A percentile compares a stretch with the other conserved stretches of the same genome.
These are phyloP conservation scores for Melinaea menophilus DNA, from an alignment of 2,888 invertebrate species.

Conservation along the genomic window DNA sequence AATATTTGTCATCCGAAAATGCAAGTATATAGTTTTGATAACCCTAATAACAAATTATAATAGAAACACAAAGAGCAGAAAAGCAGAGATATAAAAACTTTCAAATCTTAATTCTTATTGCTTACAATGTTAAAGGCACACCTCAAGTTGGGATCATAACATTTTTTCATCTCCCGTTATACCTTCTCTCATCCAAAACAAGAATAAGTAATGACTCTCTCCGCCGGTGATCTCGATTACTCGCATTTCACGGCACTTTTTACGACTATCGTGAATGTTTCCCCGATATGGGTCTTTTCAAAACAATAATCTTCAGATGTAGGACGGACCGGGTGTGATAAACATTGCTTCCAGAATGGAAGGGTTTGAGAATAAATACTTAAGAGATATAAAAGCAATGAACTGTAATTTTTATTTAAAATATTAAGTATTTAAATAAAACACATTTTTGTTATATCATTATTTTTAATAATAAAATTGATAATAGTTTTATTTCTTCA, in stretches of 20 bases:
- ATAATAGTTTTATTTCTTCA: no score
- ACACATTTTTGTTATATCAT: neutral
- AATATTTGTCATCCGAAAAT: no score
- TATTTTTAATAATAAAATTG: no score
- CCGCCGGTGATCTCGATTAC: slow-evolving; percentile 43
- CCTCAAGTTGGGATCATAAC: slow-evolving; percentile 9
- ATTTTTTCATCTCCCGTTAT: slow-evolving; percentile 16
- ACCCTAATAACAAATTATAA: no score
- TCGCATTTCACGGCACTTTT: slow-evolving; percentile 42
- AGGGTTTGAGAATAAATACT: no score
- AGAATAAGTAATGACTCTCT: slow-evolving; percentile 38
- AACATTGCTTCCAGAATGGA: no score
- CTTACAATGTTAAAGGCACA: neutral
- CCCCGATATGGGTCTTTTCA: slow-evolving; percentile 39
- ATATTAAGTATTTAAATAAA: no score
- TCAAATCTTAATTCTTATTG: no score
- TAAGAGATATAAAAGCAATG: no score
- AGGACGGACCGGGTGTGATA: neutral
- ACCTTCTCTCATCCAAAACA: slow-evolving; percentile 22
- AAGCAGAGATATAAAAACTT: no score
- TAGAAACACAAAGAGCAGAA: no score
- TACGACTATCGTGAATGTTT: slow-evolving; percentile 47
- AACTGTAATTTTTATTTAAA: neutral
- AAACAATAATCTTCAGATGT: slow-evolving; percentile 39
- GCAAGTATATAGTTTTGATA: no score